phyloP scores from a whole-genome alignment of 2,113 vertebrate genomes.

The Onychostruthus taczanowskii region DNA sequence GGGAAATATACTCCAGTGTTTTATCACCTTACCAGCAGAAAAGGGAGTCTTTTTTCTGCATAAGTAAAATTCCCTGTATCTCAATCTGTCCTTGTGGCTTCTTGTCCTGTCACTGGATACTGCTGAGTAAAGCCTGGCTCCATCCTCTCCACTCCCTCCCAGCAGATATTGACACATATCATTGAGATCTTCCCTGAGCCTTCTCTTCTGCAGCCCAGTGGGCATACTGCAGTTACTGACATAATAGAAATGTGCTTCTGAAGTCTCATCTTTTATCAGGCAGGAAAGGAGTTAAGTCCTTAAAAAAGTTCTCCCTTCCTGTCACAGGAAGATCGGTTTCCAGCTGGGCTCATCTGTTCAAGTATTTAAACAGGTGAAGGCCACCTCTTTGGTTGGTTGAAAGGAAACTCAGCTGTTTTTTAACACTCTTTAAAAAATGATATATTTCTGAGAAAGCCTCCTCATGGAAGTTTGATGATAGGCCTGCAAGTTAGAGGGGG shows the following conservation, averaged over 20 bases:
- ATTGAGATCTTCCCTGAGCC: neutral
- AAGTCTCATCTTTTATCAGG: neutral
- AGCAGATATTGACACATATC: neutral
- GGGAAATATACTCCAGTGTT: neutral
- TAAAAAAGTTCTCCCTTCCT: neutral
- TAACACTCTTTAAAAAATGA: neutral
- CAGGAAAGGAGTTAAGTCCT: neutral
- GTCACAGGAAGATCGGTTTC: neutral
- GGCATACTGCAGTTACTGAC: neutral
- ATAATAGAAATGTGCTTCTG: neutral
- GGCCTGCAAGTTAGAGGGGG: neutral
- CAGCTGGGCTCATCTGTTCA: neutral
- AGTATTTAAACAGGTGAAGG: neutral
- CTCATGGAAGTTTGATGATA: neutral
- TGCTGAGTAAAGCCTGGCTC: neutral
- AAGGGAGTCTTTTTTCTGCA: rapidly evolving
- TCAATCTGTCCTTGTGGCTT: rapidly evolving
- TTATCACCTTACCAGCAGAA: neutral
- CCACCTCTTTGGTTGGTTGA: neutral
- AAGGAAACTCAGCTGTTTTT: neutral
- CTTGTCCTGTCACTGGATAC: neutral
- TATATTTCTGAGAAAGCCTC: neutral
- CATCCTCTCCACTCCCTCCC: neutral
- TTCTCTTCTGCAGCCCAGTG: neutral
- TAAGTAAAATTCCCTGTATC: neutral